Percentiles rank a stretch among this genome's conserved stretches.
These are phyloP conservation scores for Hydrolagus affinis DNA, from an alignment of 2,113 vertebrate genomes.

Conservation along the genomic window DNA sequence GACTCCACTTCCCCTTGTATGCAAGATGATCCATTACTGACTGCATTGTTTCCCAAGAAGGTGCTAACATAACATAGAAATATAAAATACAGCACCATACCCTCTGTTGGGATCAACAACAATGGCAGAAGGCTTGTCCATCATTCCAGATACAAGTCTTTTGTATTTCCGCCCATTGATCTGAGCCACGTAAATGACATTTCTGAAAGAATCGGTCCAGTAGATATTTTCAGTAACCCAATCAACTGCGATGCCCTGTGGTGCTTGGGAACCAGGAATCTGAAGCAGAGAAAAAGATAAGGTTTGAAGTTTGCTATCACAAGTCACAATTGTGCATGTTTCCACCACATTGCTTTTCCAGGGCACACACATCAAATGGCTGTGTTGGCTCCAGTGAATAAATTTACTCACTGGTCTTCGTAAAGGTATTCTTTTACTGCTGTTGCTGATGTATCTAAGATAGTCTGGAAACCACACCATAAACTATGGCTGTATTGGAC, in stretches of 20 bases:
- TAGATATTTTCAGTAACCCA: conserved; percentile 95
- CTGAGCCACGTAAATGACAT: conserved; percentile 91
- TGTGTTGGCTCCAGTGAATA: neutral
- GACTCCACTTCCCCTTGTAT: no score
- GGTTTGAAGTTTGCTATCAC: neutral
- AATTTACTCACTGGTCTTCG: neutral
- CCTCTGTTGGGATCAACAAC: conserved; percentile 81
- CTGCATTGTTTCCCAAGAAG: no score
- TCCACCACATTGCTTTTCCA: neutral
- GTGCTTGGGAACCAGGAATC: conserved; percentile 92
- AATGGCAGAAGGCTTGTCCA: conserved; percentile 91
- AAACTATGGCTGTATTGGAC: neutral
- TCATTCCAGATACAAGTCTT: conserved; percentile 84
- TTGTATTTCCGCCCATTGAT: conserved; percentile 89
- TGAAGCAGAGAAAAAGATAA: conserved; percentile 41
- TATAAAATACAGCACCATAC: conserved; percentile 51
- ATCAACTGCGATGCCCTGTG: conserved; percentile 86
- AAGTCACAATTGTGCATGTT: neutral
- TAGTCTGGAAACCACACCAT: neutral
- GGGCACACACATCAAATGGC: neutral
- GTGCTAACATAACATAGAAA: conserved; percentile 25
- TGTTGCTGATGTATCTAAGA: neutral
- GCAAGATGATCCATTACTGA: no score
- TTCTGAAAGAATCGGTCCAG: conserved; percentile 95
- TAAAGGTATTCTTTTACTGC: neutral